Evolutionary conservation across 2,888 invertebrate species (phyloP).

Genomic region (Cosmia pyralina): DNA sequence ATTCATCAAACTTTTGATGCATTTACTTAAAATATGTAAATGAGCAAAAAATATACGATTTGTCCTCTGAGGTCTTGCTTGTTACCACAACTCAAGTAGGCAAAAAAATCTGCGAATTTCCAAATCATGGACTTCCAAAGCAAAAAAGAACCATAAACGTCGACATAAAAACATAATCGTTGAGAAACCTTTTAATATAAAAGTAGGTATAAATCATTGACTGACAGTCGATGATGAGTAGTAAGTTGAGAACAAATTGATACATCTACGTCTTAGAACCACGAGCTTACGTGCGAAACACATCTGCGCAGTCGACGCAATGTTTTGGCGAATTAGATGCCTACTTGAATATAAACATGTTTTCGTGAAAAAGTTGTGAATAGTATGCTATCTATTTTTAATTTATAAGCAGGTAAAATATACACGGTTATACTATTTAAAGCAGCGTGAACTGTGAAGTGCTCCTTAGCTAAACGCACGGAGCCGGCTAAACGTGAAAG

Average conservation of each 20-base stretch:
- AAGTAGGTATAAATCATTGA: slow-evolving; percentile 2
- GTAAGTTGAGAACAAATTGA: slow-evolving; percentile 32
- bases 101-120: slow-evolving; percentile 14
- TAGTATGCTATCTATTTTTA: slow-evolving; percentile 24
- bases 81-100: neutral
- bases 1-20: slow-evolving; percentile 15
- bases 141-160: slow-evolving; percentile 3
- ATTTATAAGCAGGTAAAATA: slow-evolving; percentile 16
- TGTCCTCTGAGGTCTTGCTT: slow-evolving; percentile 2
- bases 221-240: slow-evolving; percentile 21
- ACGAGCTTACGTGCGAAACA: slow-evolving; percentile 29
- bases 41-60: slow-evolving; percentile 13
- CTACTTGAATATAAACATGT: slow-evolving; percentile 24
- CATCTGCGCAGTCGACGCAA: slow-evolving; percentile 31
- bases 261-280: slow-evolving; percentile 24
- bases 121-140: neutral
- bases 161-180: slow-evolving; percentile 23
- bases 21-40: slow-evolving; percentile 1
- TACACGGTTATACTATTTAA: slow-evolving; percentile 8
- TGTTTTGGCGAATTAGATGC: slow-evolving; percentile 38
- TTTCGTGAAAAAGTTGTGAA: slow-evolving; percentile 29
- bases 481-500: slow-evolving; percentile 21
- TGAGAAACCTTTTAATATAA: slow-evolving; percentile 25
- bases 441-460: neutral
- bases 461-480: slow-evolving; percentile 12